Evolutionary conservation across 2,888 invertebrate genomes (phyloP), one percentile per base, ranked within the genome.

Genomic region (Lasius fuliginosus): DNA sequence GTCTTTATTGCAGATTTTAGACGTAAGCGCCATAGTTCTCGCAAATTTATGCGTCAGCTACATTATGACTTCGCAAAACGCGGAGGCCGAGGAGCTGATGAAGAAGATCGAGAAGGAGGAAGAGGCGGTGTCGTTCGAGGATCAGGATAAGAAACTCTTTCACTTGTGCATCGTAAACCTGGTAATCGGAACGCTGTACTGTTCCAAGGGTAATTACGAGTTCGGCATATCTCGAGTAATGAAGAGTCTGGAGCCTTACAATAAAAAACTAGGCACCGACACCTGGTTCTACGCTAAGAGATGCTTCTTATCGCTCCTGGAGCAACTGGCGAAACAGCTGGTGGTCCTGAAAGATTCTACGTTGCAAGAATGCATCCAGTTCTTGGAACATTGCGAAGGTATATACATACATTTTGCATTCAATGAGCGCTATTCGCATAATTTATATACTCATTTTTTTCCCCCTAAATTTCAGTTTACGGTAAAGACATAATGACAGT

Each of bases 11-110:
- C 93, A 98, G 97, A 98, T 99, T 92, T 96, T 99, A 94, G 97
- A 98, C 90, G 97, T 99, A 15, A 99, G 99, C 93, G 99, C 99
- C n/a, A 99, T 99, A 56, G 99, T 99, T 62, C 96, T 99, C 93
- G 99, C 99, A 33, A 99, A 99, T 95, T 96, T 99, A 49, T 99
- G 99, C 94, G 99, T 99, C 1, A 99, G 99, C 27, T 99, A 99
- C 94, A 99, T 99, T 91, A 99, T 99, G 99, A 99, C 99, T 1
- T 98, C 98, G 74, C 99, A 99, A 95, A 99, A 99, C 94, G 99
- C 99, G 95, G 99, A 99, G 96, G 99, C 99, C 15, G 99, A 99
- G 95, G 99, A 99, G 93, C 96, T 99, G 81, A 99, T 99, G 99
- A 96, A 99, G 76, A 99, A 99, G 95, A 99, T 99, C 89, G 99